These are phyloP conservation scores for Tetranychus cinnabarinus DNA, from an alignment of 1,140 invertebrate genomes.

Conservation along the genomic window DNA sequence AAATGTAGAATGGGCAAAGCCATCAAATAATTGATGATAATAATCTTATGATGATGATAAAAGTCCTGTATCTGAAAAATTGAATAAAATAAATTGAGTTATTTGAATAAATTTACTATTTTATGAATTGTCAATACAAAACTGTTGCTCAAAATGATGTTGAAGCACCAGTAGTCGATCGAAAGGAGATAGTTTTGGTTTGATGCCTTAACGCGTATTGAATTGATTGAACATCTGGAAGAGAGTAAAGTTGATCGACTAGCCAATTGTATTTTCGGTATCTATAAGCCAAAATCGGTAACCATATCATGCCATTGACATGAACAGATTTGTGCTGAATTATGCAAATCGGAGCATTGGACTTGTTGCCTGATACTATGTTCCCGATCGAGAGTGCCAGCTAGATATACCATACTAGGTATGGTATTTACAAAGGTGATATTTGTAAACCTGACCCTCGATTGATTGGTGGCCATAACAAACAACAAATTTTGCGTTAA, in stretches of 20 bases:
- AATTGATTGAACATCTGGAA: constrained; percentile 71
- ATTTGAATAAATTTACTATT: no score
- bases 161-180: constrained; percentile 19
- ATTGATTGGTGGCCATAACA: constrained; percentile 46
- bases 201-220: constrained; percentile 45
- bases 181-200: constrained; percentile 9
- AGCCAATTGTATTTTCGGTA: constrained; percentile 49
- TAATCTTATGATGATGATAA: no score
- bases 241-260: constrained; percentile 39
- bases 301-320: constrained; percentile 30
- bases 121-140: no score
- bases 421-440: constrained; percentile 33
- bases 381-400: constrained; percentile 21
- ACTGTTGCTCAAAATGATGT: neutral
- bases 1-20: constrained; percentile 94
- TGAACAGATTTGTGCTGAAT: constrained; percentile 30
- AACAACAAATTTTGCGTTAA: constrained; percentile 74
- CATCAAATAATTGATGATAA: neutral
- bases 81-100: no score
- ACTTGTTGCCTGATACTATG: constrained; percentile 31
- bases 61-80: no score
- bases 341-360: constrained; percentile 18
- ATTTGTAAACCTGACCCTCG: constrained; percentile 31
- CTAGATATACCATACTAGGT: no score
- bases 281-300: constrained; percentile 37